phyloP scores from a whole-genome alignment of 2,113 vertebrate genomes.

The Oryzias javanicus region DNA sequence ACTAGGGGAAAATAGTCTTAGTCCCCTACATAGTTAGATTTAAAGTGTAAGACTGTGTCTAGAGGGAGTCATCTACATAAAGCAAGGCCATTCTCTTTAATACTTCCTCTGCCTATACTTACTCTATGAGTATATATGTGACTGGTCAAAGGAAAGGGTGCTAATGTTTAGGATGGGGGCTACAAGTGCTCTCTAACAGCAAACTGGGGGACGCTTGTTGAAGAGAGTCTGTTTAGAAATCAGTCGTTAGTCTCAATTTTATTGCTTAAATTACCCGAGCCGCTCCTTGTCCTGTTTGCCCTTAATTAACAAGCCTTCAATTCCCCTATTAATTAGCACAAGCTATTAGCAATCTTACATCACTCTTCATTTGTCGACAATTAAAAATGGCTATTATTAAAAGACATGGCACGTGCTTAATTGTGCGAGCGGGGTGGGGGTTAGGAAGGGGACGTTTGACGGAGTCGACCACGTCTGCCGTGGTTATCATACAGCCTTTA shows the following conservation, averaged over 20 bases:
- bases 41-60: slow-evolving; percentile 20
- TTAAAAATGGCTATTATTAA: slow-evolving; percentile 90
- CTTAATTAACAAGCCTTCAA: slow-evolving; percentile 93
- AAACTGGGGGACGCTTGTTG: slow-evolving; percentile 58
- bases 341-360: slow-evolving; percentile 89
- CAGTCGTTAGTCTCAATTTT: slow-evolving; percentile 85
- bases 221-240: slow-evolving; percentile 83
- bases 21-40: slow-evolving; percentile 21
- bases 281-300: slow-evolving; percentile 88
- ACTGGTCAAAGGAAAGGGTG: background rate
- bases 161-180: background rate
- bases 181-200: slow-evolving; percentile 20
- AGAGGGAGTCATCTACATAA: slow-evolving; percentile 13
- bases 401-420: slow-evolving; percentile 82
- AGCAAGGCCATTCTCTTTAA: slow-evolving; percentile 8
- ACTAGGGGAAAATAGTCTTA: slow-evolving; percentile 17
- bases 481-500: slow-evolving; percentile 46
- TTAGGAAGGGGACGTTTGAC: slow-evolving; percentile 14
- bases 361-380: slow-evolving; percentile 86
- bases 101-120: slow-evolving; percentile 23
- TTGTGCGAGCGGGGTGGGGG: slow-evolving; percentile 72
- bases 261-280: slow-evolving; percentile 85
- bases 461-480: slow-evolving; percentile 27
- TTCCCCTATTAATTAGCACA: slow-evolving; percentile 90
- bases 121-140: slow-evolving; percentile 4